Evolutionary conservation across 2,797 vertebrate genomes (phyloP).

Genomic region (Ctenosaura bakeri): DNA sequence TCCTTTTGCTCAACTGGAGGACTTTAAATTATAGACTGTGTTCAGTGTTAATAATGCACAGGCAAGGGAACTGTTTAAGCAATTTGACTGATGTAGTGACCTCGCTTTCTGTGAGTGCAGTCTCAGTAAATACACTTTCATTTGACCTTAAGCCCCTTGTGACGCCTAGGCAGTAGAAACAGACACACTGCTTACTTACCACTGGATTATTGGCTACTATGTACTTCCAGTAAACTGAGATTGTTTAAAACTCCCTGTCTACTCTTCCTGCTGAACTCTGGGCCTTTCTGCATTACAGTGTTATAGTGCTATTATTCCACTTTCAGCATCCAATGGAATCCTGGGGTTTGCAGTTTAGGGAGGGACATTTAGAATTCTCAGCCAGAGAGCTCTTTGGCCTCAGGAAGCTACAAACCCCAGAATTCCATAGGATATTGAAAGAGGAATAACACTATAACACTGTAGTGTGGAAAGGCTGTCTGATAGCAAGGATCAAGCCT

Average conservation of each 20-base stretch:
- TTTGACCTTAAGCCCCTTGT: constrained; percentile 23
- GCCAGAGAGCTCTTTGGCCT: too few relatives aligned
- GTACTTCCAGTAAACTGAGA: constrained; percentile 14
- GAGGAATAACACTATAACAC: too few relatives aligned
- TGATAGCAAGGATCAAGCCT: constrained; percentile 4
- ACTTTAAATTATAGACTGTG: neutral
- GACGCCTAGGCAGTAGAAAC: neutral
- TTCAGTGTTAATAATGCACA: neutral
- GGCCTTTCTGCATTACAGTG: too few relatives aligned
- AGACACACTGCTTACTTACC: neutral
- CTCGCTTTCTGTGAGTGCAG: neutral
- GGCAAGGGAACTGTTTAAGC: neutral
- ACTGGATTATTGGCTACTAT: neutral
- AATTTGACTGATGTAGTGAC: neutral
- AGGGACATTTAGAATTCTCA: too few relatives aligned
- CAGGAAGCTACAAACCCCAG: too few relatives aligned
- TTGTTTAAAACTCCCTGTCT: constrained; percentile 1
- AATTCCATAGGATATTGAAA: too few relatives aligned
- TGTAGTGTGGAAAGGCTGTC: too few relatives aligned
- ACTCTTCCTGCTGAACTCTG: constrained; percentile 47
- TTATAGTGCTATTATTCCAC: too few relatives aligned
- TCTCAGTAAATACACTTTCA: constrained; percentile 1
- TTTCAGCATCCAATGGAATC: too few relatives aligned
- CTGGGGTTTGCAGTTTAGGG: too few relatives aligned
- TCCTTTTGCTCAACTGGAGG: neutral